Base-by-base conservation (phyloP, 2,113 vertebrate species). In the Benitochromis conjunctus region DNA sequence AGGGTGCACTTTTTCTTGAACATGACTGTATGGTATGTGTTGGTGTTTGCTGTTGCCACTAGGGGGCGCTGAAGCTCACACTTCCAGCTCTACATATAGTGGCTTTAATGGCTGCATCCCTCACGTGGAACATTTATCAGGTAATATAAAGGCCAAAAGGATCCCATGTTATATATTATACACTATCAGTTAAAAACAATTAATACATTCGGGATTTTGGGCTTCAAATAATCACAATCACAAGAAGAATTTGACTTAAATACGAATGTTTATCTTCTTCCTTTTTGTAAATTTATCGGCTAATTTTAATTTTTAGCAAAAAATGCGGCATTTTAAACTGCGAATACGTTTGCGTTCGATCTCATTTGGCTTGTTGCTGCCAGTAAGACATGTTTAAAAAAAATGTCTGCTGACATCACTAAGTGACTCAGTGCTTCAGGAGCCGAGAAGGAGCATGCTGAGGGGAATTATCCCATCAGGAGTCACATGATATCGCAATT, bases 351-450 rank as follows among this genome's bases (percentile, higher is more conserved):
- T 66, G 36, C 5, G 36, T 66, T 48, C 18, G 10, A 74, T 74
- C 9, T 19, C 43, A 7, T 31, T 11, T 24, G 29, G 3, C 69
- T 74, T 51, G 24, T 7, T 74, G 54, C 43, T 29, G 3, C 34
- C 11, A 53, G 57, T 14, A 21, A 62, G 46, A 34, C 26, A 36
- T 81, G 57, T 18, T 24, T 18, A 7, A 51, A 46, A 46, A 55
- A 56, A n/a, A 31, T n/a, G 24, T 53, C 71, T 46, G 26, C 16
- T 87, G 81, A 81, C 80, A 48, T 77, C 36, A 77, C 38, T 2
- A 1, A 6, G 11, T 91, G 92, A 92, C 87, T 92, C 91, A 92
- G 85, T 26, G 51, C 8, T 77, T 81, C 41, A 46, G 34, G 58
- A 60, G 51, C 69, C 43, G 53, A 79, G 34, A 9, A 77, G 11